Evolutionary conservation across 2,797 vertebrate species (phyloP).

Genomic region (Oreochromis mossambicus): DNA sequence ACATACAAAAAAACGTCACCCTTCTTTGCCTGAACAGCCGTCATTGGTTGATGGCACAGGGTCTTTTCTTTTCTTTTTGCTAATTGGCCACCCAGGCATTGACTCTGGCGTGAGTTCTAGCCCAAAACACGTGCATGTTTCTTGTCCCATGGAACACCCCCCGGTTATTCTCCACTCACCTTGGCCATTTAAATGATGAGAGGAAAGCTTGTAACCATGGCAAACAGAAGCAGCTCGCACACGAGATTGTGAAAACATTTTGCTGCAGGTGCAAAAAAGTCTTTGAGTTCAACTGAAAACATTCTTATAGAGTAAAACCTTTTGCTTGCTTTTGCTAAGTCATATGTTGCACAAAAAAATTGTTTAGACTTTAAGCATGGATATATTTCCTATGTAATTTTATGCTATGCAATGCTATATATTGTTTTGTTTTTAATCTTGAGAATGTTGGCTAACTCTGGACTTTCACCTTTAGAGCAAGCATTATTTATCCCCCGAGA

Average conservation of each 20-base stretch:
- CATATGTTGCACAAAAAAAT: background rate
- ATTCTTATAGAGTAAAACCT: background rate
- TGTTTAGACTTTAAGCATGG: background rate
- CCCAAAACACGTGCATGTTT: conserved; percentile 61
- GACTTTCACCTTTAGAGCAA: conserved; percentile 11
- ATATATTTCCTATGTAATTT: background rate
- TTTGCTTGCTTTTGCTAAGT: background rate
- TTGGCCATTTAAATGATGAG: conserved; percentile 48
- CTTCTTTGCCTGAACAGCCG: conserved; percentile 40
- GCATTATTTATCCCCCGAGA: background rate
- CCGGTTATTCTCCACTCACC: conserved; percentile 54
- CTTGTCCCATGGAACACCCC: conserved; percentile 46
- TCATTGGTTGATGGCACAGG: conserved; percentile 70
- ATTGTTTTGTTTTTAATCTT: background rate
- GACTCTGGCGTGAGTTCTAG: conserved; percentile 64
- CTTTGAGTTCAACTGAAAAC: background rate
- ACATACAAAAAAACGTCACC: conserved; percentile 36
- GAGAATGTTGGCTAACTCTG: background rate
- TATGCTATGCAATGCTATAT: background rate
- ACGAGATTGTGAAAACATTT: conserved; percentile 15
- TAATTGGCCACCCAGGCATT: conserved; percentile 84
- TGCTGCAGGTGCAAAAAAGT: conserved; percentile 4
- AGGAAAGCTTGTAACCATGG: conserved; percentile 41
- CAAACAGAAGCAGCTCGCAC: conserved; percentile 24
- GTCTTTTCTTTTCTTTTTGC: conserved; percentile 73